Percentiles rank a stretch among this genome's conserved stretches.
Conservation (phyloP, 2,113 vertebrate genomes). For the Psammodynastes pulverulentus region DNA sequence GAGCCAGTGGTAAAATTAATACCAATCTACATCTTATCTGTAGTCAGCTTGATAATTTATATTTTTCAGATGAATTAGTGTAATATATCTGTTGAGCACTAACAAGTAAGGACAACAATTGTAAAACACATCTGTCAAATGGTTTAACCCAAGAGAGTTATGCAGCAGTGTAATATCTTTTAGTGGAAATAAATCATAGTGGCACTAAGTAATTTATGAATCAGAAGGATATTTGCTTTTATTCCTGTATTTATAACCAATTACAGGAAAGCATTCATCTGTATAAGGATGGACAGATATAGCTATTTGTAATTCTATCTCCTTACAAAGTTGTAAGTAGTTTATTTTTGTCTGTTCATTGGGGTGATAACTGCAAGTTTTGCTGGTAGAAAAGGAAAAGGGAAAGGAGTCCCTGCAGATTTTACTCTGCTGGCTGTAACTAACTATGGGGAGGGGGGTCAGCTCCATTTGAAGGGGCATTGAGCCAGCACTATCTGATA, state of each 20-base stretch:
- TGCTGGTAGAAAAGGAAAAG: background rate
- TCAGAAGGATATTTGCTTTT: conserved; percentile 10
- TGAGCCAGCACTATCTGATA: background rate
- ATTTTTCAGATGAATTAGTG: background rate
- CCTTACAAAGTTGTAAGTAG: conserved; percentile 7
- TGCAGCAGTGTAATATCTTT: background rate
- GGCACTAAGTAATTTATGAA: conserved; percentile 12
- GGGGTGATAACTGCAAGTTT: background rate
- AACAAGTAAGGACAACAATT: background rate
- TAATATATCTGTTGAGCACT: background rate
- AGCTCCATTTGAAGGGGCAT: background rate
- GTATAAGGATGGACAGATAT: conserved; percentile 18
- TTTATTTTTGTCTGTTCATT: conserved; percentile 8
- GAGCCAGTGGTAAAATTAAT: background rate
- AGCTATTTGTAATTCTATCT: background rate
- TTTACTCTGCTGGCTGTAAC: background rate
- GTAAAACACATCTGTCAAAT: conserved; percentile 6
- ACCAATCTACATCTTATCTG: background rate
- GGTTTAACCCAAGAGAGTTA: background rate
- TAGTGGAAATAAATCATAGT: conserved; percentile 6
- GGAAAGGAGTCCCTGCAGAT: background rate
- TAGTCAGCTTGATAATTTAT: conserved; percentile 5
- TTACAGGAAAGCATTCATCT: conserved; percentile 1
- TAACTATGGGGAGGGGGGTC: background rate
- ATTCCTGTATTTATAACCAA: background rate